These are phyloP conservation scores for Gnathonemus echidnorhynchus DNA, from an alignment of 2,113 vertebrate genomes.

Conservation along the genomic window DNA sequence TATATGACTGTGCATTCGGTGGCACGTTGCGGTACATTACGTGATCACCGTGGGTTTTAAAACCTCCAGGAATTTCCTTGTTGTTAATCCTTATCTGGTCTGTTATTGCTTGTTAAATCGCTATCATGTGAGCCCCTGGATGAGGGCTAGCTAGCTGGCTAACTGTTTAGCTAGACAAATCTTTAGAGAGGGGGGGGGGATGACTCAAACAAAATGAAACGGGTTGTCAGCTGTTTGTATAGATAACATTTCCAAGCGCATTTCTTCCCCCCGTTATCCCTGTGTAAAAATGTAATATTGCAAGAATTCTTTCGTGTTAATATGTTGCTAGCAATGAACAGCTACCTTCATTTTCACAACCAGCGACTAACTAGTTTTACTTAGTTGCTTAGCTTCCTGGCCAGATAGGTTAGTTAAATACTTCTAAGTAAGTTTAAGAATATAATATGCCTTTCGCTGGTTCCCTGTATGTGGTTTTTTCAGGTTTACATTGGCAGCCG, in stretches of 20 bases:
- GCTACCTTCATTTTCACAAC: neutral
- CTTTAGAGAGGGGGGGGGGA: neutral
- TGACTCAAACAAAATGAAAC: conserved; percentile 10
- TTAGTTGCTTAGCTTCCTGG: neutral
- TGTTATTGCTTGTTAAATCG: neutral
- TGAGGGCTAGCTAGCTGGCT: neutral
- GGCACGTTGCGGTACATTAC: neutral
- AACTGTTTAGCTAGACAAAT: neutral
- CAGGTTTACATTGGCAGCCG: neutral
- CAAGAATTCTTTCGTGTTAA: neutral
- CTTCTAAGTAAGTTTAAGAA: neutral
- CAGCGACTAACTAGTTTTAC: neutral
- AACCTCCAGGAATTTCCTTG: neutral
- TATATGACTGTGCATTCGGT: neutral
- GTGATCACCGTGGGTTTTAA: neutral
- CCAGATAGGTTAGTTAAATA: neutral
- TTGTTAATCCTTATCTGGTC: neutral
- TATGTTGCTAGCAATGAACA: neutral
- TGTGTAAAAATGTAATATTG: neutral
- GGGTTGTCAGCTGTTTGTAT: neutral
- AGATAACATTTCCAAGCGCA: neutral
- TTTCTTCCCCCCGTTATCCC: neutral
- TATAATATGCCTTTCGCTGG: neutral
- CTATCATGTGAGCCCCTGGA: neutral
- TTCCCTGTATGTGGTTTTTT: neutral